Evolutionary conservation across 2,888 invertebrate species (phyloP), one percentile per base, ranked within the genome.

Genomic region (Lithophane leautieri): DNA sequence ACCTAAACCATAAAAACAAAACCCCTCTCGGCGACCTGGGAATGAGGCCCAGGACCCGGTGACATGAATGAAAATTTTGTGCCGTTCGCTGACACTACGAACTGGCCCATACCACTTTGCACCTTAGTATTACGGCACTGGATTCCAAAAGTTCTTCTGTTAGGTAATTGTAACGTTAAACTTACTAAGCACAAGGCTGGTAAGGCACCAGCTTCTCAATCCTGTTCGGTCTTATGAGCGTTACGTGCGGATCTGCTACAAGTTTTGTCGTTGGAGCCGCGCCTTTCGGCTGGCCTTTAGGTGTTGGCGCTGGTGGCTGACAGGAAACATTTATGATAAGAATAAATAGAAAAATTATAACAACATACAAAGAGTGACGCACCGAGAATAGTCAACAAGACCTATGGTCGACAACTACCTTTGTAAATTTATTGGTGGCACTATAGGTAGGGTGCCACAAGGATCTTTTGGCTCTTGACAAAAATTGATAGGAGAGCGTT

Each of bases 141-240:
- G 58, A 28, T 16, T 44, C 44, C 19, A 11, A 44, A 44, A 58
- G 4, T 60, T 52, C 14, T 40, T 34, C 8, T 44, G 25, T 16
- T 50, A 34, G 6, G 34, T 34, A n/a, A 2, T 25, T 63, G 7
- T 44, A 16, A 54, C 19, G 28, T 44, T 50, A 14, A 50, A 81
- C 96, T 94, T 85, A 96, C 96, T 96, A 96, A 85, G 96, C 96
- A 82, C 96, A 96, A 11, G 96, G 96, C 79, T 93, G 93, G 80
- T 96, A 96, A 0, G 96, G 95, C 50, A 96, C 95, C 0, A 96
- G 92, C 60, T 94, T 94, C 63, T 96, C 94, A 70, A 96, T 95
- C 75, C 85, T 91, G 87, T 96, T 96, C 2, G 96, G 96, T 25
- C 88, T 89, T 4, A 96, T 74, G 0, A 90, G 58, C 76, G 91